phyloP scores from a whole-genome alignment of 2,888 invertebrate genomes.

The Hirtodrosophila histrioides region DNA sequence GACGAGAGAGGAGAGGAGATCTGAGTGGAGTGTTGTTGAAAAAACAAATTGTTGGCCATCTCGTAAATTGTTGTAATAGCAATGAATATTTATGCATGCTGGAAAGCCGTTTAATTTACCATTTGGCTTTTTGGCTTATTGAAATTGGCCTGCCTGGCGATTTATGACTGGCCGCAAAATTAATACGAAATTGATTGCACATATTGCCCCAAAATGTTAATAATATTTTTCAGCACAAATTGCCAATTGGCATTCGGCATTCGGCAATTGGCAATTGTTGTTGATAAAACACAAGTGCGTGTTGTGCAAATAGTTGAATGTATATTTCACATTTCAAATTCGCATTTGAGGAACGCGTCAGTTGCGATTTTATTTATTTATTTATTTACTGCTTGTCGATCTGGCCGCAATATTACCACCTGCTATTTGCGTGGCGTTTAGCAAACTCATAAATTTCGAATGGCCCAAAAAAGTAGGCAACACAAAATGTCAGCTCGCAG shows the following conservation, averaged over 20 bases:
- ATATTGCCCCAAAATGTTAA: conserved; percentile 35
- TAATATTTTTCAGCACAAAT: conserved; percentile 40
- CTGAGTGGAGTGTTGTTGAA: background rate
- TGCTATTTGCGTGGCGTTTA: conserved; percentile 43
- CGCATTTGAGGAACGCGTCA: conserved; percentile 20
- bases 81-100: conserved; percentile 72
- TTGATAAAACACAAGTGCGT: no score
- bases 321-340: background rate
- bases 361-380: conserved; percentile 39
- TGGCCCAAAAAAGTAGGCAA: conserved; percentile 25
- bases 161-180: conserved; percentile 62
- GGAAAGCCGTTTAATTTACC: conserved; percentile 68
- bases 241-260: conserved; percentile 13
- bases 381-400: conserved; percentile 64
- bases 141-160: conserved; percentile 53
- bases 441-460: conserved; percentile 64
- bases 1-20: no score
- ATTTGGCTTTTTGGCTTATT: conserved; percentile 71
- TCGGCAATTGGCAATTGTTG: no score
- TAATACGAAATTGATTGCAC: conserved; percentile 74
- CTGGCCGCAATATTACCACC: conserved; percentile 77
- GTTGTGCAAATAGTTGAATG: no score
- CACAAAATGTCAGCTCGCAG: conserved; percentile 29
- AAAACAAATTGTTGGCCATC: conserved; percentile 50
- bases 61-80: conserved; percentile 68